Conservation (phyloP, 2,797 vertebrate genomes). For the Potorous gilbertii region DNA sequence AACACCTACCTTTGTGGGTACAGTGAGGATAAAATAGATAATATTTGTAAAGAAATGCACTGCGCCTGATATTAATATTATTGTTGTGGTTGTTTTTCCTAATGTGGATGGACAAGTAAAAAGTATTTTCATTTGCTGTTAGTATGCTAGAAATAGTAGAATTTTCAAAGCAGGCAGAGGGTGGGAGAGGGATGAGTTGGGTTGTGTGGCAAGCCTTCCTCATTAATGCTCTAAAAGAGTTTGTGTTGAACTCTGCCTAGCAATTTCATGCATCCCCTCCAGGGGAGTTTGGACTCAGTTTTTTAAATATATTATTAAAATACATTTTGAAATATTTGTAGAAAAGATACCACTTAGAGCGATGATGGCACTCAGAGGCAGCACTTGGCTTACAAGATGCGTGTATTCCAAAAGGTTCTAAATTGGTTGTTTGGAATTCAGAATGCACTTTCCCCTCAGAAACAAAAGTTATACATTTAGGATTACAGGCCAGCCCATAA, state of each 20-base stretch:
- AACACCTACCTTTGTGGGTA: neutral
- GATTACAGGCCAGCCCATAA: neutral
- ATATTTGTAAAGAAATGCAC: neutral
- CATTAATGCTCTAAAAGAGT: neutral
- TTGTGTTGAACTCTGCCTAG: neutral
- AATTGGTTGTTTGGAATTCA: neutral
- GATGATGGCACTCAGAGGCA: neutral
- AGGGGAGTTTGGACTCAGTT: neutral
- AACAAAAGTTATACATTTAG: neutral
- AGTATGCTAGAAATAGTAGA: neutral
- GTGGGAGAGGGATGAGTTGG: neutral
- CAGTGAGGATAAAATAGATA: neutral
- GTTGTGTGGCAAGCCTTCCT: neutral
- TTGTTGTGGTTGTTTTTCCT: neutral
- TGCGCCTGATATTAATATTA: neutral
- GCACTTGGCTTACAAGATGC: neutral
- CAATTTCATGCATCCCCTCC: neutral
- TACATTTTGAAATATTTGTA: neutral
- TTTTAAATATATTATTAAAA: neutral
- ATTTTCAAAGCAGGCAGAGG: neutral
- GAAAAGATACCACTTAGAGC: neutral
- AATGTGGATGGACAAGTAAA: neutral
- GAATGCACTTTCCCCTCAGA: neutral
- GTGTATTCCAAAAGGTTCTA: neutral
- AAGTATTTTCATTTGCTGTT: neutral